Evolutionary conservation across 2,888 invertebrate species (phyloP), one percentile per base, ranked within the genome.

Genomic region (Sclerodermus sp.): DNA sequence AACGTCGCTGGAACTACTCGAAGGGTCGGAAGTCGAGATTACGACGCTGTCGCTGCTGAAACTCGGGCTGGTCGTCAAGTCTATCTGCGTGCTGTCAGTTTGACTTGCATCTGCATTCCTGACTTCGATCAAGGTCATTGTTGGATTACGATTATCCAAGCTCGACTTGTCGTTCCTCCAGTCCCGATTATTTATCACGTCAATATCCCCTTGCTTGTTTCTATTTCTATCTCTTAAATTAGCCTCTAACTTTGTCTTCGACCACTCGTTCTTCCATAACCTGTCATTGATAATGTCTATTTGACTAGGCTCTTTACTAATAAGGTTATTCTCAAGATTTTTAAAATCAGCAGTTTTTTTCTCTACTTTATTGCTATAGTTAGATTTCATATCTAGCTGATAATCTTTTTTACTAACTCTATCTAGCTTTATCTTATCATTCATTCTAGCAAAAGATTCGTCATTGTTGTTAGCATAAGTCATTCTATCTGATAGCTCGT

Each of bases 11-110:
- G 76, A 77, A 17, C 72, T 66, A 49, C 76, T 77, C 9, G 77
- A 73, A 1, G 77, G 76, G 57, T 77, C 77, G 2, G 77, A 77
- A 9, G 74, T 76, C 0, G 77, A 77, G 16, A 77, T 74, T 15
- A 76, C 61, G 14, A 73, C 64, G 52, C 77, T 77, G 53, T 76
- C 76, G 53, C 67, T 70, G 51, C 77, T 76, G 52, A 71, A 76
- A 55, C 77, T 76, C 6, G 77, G 74, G 58, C 77, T 77, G 1
- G 67, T 66, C 2, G 70, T 66, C 3, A 68, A 61, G 15, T 70
- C 68, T 1, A 57, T 53, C 49, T 64, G 68, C 1, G 45, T 57
- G 6, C 52, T 58, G 40, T 66, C 67, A 15, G 57, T 67, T 13
- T 64, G 60, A 9, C 51, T 60, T 6, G 58, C 49, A 1, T 72